Evolutionary conservation across 2,113 vertebrate species (phyloP), one percentile per base, ranked within the genome.

Genomic region (Phyllostomus discolor): DNA sequence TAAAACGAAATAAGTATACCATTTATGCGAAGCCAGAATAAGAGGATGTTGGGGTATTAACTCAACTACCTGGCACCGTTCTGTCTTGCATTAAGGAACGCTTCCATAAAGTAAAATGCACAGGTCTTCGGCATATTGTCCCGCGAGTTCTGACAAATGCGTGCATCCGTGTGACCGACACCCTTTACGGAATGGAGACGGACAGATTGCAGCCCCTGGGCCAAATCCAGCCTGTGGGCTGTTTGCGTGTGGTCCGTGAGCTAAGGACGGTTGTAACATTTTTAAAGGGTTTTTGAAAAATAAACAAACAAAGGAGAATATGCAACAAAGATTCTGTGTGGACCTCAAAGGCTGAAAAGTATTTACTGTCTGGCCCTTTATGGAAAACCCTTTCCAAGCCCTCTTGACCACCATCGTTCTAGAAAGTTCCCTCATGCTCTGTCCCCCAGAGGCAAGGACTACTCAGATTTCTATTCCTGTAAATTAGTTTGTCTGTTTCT

Each of bases 1-100:
- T 84, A 84, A 84, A 84, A 95, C 24, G 46, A 88, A 82, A 26
- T 50, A 95, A 78, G 35, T 33, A 3, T 38, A 38, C 73, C 16
- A 86, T 80, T 72, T 82, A 50, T 86, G 64, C 73, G 46, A 95
- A 85, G 26, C 41, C 86, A 78, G 92, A 94, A 76, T 88, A 15
- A 16, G 50, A 73, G 82, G 28, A 80, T 33, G 35, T 62, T 82
- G 76, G 48, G 64, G 14, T 35, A 73, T 66, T 92, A 75, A 62
- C 28, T 89, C 26, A 67, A 43, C 15, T 90, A 59, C 6, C 2
- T 76, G 26, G 43, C 2, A 24, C 6, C 50, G 15, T 12, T 79
- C n/a, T 52, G 1, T 35, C 35, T 48, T 82, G 83, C 46, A 43
- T 17, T 89, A 48, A 83, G n/a, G 93, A 62, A 35, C 41, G 50